phyloP scores from a whole-genome alignment of 2,797 vertebrate genomes.

The Halcyon chelicuti region DNA sequence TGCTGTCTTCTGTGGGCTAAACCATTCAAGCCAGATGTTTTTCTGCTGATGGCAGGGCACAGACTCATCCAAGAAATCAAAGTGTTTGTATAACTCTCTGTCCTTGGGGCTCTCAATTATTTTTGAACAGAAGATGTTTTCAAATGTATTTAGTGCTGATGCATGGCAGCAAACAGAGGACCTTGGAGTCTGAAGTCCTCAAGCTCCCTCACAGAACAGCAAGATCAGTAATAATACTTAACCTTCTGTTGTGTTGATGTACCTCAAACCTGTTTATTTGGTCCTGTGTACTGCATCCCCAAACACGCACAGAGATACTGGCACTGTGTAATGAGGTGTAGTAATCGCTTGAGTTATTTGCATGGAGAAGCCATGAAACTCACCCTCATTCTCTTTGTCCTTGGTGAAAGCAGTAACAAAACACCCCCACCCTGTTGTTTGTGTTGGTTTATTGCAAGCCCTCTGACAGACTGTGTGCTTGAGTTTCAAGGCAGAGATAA shows the following conservation, averaged over 20 bases:
- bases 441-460: background rate
- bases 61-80: background rate
- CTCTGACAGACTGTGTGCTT: background rate
- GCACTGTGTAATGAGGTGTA: background rate
- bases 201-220: background rate
- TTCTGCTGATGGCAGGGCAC: background rate
- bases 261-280: background rate
- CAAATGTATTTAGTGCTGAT: background rate
- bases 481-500: background rate
- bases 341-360: background rate
- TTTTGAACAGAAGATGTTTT: constrained; percentile 42
- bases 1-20: background rate
- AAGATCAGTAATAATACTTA: background rate
- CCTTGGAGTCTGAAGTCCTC: background rate
- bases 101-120: constrained; percentile 22
- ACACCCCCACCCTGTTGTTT: background rate
- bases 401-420: background rate
- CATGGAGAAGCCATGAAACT: background rate
- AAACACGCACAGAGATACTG: background rate
- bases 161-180: background rate
- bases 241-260: background rate
- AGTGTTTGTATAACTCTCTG: constrained; percentile 31
- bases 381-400: background rate
- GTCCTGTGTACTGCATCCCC: background rate
- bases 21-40: constrained; percentile 22